Conservation (phyloP, 2,888 invertebrate species). For the Mystacides longicornis region DNA sequence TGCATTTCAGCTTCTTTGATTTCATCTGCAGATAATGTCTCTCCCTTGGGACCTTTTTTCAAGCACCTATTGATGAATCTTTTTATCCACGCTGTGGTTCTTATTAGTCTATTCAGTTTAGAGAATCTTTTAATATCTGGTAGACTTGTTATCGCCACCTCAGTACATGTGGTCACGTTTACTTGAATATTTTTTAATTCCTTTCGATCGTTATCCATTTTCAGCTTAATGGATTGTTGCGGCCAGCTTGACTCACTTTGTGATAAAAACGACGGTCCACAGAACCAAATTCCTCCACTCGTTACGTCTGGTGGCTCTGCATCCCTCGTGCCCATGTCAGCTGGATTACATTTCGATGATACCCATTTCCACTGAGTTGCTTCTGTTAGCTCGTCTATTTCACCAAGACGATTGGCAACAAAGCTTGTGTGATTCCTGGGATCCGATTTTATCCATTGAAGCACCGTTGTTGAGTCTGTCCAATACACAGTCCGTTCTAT, state of each 20-base stretch:
- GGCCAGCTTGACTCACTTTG: neutral
- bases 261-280: neutral
- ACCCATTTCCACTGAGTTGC: slow-evolving; percentile 10
- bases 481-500: slow-evolving; percentile 10
- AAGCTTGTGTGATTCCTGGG: slow-evolving; percentile 15
- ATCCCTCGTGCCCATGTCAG: neutral
- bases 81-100: neutral
- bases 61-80: neutral
- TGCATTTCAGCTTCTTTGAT: neutral
- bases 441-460: slow-evolving; percentile 18
- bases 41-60: neutral
- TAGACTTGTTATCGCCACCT: neutral
- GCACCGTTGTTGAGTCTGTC: slow-evolving; percentile 18
- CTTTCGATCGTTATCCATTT: no score
- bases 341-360: neutral
- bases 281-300: neutral
- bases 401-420: slow-evolving; percentile 22
- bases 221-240: no score
- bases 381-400: slow-evolving; percentile 16
- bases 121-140: neutral
- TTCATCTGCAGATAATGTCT: neutral
- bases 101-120: neutral
- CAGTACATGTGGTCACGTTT: neutral
- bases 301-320: no score
- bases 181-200: neutral